phyloP scores from a whole-genome alignment of 2,888 invertebrate species.

The Strigamia transsilvanica region DNA sequence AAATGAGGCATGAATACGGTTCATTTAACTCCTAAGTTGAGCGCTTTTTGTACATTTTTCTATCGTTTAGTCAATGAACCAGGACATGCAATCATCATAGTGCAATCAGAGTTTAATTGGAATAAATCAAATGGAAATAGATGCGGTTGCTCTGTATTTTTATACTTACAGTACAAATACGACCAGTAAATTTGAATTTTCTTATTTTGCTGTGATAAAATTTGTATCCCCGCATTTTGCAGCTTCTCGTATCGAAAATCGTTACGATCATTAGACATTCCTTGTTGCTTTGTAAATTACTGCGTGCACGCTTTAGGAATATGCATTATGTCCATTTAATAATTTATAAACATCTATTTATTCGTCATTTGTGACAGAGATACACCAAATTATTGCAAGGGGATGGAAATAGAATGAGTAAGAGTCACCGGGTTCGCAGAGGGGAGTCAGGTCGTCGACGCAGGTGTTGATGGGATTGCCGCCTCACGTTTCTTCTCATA shows the following conservation, averaged over 20 bases:
- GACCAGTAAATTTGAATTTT: too few relatives aligned
- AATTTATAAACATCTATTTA: not conserved
- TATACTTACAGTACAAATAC: not conserved
- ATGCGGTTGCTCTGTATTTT: not conserved
- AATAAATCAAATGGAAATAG: conserved; percentile 33
- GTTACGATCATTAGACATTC: conserved; percentile 33
- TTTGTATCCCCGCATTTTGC: not conserved
- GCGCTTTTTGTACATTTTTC: not conserved
- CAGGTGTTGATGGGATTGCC: conserved; percentile 49
- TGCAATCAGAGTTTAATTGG: conserved; percentile 27
- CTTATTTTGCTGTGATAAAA: not conserved
- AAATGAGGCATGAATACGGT: not conserved
- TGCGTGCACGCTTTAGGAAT: not conserved
- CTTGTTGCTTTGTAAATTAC: conserved; percentile 16
- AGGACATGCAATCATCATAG: not conserved
- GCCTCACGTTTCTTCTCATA: conserved; percentile 45
- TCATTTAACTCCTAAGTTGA: not conserved
- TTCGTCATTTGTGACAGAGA: conserved; percentile 3
- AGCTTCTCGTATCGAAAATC: conserved; percentile 11
- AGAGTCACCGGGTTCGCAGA: not conserved
- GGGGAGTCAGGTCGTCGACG: not conserved
- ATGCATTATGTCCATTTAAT: not conserved
- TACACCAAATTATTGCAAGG: not conserved
- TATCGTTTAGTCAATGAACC: conserved; percentile 31
- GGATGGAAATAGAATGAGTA: conserved; percentile 32